phyloP scores from a whole-genome alignment of 2,113 vertebrate species.

The Pachyramphus minor region DNA sequence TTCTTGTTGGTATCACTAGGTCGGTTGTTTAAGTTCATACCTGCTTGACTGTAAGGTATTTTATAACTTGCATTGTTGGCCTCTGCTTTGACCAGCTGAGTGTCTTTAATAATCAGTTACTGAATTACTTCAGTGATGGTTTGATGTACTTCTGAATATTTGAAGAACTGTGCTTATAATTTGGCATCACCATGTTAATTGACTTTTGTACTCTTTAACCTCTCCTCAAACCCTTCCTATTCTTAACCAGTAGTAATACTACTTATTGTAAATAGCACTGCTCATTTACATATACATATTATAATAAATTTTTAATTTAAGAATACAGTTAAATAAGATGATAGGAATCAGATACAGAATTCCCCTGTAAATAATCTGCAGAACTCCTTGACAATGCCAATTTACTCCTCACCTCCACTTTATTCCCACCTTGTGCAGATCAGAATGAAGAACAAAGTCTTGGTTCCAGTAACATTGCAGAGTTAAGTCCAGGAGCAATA shows the following conservation, averaged over 20 bases:
- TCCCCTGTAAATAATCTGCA: not conserved
- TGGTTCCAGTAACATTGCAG: constrained; percentile 85
- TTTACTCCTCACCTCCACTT: not conserved
- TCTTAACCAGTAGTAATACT: not conserved
- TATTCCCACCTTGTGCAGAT: constrained; percentile 69
- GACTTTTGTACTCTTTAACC: not conserved
- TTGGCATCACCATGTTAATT: not conserved
- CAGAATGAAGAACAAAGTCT: constrained; percentile 80
- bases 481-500: constrained; percentile 92
- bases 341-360: not conserved
- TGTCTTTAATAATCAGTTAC: not conserved
- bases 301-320: not conserved
- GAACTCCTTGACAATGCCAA: not conserved
- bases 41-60: not conserved
- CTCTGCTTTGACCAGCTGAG: not conserved
- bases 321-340: not conserved
- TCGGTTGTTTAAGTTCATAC: not conserved
- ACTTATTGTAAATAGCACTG: not conserved
- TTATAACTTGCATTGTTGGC: not conserved
- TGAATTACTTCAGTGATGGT: not conserved
- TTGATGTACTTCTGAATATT: not conserved
- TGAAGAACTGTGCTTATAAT: not conserved
- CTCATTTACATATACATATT: not conserved
- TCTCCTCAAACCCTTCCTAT: not conserved
- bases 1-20: not conserved